phyloP scores from a whole-genome alignment of 2,797 vertebrate genomes.

The Galago senegalensis region DNA sequence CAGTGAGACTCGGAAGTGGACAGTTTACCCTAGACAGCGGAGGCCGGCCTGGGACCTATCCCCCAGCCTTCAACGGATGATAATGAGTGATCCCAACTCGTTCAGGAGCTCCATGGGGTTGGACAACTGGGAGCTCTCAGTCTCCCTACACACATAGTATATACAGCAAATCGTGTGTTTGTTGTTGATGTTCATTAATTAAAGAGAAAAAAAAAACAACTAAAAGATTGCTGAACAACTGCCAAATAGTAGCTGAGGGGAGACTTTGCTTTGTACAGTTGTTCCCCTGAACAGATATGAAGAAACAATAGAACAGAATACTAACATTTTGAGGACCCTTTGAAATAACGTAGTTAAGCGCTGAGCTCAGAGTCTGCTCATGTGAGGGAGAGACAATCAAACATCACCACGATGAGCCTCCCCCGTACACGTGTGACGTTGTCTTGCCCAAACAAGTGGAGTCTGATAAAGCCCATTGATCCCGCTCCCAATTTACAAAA shows the following conservation, averaged over 20 bases:
- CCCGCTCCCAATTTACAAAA: too few relatives aligned
- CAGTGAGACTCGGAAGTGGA: neutral
- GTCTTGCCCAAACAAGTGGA: neutral
- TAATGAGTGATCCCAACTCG: accelerated
- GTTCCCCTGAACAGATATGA: neutral
- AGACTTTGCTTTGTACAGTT: neutral
- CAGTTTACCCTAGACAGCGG: too few relatives aligned
- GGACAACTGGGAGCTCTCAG: neutral
- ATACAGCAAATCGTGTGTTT: neutral
- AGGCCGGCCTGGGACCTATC: neutral
- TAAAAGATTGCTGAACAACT: neutral
- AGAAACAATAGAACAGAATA: neutral
- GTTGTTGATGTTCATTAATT: neutral
- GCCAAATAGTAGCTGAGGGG: neutral
- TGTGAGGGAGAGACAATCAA: neutral
- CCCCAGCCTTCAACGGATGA: accelerated
- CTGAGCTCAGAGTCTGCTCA: accelerated
- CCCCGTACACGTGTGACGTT: too few relatives aligned
- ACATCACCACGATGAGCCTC: accelerated
- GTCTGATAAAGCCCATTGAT: neutral
- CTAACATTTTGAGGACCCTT: accelerated
- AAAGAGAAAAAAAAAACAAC: neutral
- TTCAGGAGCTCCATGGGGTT: accelerated
- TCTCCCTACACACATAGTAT: neutral
- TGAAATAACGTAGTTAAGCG: neutral